phyloP scores from a whole-genome alignment of 92 coral and sea anemone genomes.

The Pocillopora meandrina region DNA sequence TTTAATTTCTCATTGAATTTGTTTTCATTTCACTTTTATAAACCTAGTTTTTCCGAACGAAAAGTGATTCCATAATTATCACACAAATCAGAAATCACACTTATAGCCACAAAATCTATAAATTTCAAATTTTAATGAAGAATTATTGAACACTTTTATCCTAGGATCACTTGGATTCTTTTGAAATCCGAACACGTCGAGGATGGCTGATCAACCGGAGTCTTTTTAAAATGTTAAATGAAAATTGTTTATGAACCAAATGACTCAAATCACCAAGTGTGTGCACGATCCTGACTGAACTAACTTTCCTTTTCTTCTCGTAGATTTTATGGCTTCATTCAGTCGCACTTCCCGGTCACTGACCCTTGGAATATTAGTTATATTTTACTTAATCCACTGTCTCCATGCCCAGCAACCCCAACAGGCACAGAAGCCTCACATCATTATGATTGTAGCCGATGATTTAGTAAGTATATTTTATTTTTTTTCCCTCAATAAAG shows the following conservation, averaged over 20 bases:
- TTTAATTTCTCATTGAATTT: conserved; percentile 13
- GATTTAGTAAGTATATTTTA: conserved; percentile 73
- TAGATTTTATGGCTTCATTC: conserved; percentile 32
- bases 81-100: background rate
- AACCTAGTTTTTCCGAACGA: background rate
- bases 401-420: conserved; percentile 18
- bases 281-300: background rate
- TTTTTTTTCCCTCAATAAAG: background rate
- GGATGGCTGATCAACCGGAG: conserved; percentile 21
- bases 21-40: background rate
- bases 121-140: background rate
- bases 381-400: conserved; percentile 19
- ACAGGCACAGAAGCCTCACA: conserved; percentile 69
- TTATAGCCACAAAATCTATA: background rate
- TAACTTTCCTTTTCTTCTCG: background rate
- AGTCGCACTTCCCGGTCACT: background rate
- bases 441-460: conserved; percentile 94
- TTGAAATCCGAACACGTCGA: background rate
- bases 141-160: no score
- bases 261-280: background rate
- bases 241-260: conserved; percentile 15
- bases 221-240: background rate
- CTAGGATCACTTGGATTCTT: background rate
- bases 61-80: background rate
- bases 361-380: conserved; percentile 33